A percentile compares a stretch with the other conserved stretches of the same genome.
Conservation (phyloP, 2,113 vertebrate species). For the Gila orcuttii region DNA sequence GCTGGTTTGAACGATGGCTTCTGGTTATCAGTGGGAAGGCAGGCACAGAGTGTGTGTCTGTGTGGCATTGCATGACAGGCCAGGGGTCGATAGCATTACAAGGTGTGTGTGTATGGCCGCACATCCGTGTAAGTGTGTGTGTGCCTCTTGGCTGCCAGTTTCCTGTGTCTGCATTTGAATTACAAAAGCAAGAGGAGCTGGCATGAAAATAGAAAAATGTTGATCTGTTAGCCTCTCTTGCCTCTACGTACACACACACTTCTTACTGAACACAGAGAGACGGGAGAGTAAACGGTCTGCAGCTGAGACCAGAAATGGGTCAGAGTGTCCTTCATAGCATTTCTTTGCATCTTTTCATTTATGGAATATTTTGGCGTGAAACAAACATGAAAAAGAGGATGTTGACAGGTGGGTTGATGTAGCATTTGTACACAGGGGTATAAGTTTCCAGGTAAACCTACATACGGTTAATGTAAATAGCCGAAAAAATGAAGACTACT, state of each 20-base stretch:
- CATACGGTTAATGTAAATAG: neutral
- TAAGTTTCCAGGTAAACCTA: neutral
- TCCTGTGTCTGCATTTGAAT: conserved; percentile 43
- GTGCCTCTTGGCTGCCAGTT: conserved; percentile 42
- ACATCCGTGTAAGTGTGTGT: conserved; percentile 25
- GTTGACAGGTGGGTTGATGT: conserved; percentile 20
- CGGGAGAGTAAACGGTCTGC: neutral
- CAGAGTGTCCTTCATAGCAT: conserved; percentile 14
- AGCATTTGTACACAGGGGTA: neutral
- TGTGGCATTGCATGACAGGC: conserved; percentile 44
- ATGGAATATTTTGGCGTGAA: conserved; percentile 19
- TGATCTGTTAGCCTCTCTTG: conserved; percentile 38
- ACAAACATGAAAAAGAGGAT: neutral
- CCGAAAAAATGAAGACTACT: neutral
- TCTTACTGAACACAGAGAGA: neutral
- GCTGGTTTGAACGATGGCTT: conserved; percentile 37
- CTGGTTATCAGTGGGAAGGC: conserved; percentile 45
- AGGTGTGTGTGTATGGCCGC: neutral
- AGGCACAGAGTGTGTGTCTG: conserved; percentile 8
- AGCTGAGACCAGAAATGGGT: neutral
- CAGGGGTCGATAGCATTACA: conserved; percentile 48
- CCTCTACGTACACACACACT: neutral
- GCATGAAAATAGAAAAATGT: conserved; percentile 33
- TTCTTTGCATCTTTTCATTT: conserved; percentile 39
- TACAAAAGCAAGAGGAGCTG: conserved; percentile 27